Base-by-base conservation (phyloP, 2,888 invertebrate genomes). In the Pachydiplax longipennis region DNA sequence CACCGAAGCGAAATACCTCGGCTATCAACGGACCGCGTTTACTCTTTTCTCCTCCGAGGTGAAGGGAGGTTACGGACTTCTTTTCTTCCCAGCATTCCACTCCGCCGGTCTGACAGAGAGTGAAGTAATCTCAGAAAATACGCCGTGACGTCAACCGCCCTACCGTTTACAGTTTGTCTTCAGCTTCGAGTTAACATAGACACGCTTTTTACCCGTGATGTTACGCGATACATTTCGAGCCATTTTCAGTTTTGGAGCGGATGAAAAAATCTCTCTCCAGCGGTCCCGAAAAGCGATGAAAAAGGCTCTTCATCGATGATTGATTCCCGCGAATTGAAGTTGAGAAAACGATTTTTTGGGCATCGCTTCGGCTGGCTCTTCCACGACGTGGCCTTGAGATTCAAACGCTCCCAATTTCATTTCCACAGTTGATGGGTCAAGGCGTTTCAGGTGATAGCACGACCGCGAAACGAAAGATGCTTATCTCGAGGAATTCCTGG, bases 71-170 rank as follows among this genome's bases (percentile, higher is more conserved):
- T 87, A 37, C 37, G 61, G 87, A 65, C 87, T 61, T 87, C 87
- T 87, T 87, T 53, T 53, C 31, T 87, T 87, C 87, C 61, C 31
- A 87, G 65, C 87, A 87, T 87, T 87, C 87, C 87, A 37, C 58
- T n/a, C 31, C 35, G 58, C 87, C 65, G 37, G 58, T 87, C 87
- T 65, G 65, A 58, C 87, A 25, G 87, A 13, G 87, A 61, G 61
- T 87, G 87, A 87, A 87, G 87, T 87, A 87, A 87, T 65, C 87
- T 87, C 87, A 87, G 87, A 87, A 87, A 87, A 87, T 87, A 87
- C 87, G 65, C 87, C 35, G 87, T 87, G 87, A 87, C 87, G 87
- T 87, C 87, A 87, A 37, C 37, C 35, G 37, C 37, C 8, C 61
- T n/a, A 87, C 87, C 87, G 87, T 87, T 87, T 87, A 61, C 87